Conservation (phyloP, 1,140 invertebrate genomes). For the Hylyphantes graminicola region DNA sequence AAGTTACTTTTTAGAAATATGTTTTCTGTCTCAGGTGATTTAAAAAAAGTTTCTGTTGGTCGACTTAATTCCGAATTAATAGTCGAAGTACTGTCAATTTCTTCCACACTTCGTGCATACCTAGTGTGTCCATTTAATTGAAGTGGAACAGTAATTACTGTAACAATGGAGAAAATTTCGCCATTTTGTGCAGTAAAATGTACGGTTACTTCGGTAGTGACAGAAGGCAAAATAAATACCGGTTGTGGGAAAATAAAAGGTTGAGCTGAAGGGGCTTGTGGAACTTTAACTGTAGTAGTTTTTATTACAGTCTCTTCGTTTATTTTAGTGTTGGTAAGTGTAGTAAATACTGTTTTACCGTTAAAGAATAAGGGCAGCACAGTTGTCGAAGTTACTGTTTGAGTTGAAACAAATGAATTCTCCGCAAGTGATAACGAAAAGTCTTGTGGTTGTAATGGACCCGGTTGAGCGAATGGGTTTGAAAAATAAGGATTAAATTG, state of each 20-base stretch:
- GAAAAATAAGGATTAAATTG: constrained; percentile 66
- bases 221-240: constrained; percentile 59
- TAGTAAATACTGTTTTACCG: constrained; percentile 89
- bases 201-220: constrained; percentile 63
- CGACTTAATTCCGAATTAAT: not conserved
- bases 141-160: constrained; percentile 61
- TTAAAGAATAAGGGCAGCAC: constrained; percentile 87
- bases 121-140: constrained; percentile 41
- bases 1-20: not conserved
- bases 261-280: constrained; percentile 70
- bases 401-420: constrained; percentile 78
- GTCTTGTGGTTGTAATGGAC: constrained; percentile 60
- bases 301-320: constrained; percentile 86
- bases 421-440: constrained; percentile 52
- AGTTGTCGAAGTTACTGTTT: constrained; percentile 86
- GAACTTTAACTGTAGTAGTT: constrained; percentile 61
- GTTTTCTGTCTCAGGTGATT: not conserved
- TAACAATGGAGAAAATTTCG: constrained; percentile 62
- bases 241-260: constrained; percentile 64
- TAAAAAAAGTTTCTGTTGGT: not conserved
- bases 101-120: constrained; percentile 40
- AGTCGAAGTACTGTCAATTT: not conserved
- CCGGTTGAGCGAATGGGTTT: constrained; percentile 69
- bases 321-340: constrained; percentile 84
- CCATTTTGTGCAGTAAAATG: constrained; percentile 63